Conservation (phyloP, 2,888 invertebrate species). For the Scaptomyza polygonia region DNA sequence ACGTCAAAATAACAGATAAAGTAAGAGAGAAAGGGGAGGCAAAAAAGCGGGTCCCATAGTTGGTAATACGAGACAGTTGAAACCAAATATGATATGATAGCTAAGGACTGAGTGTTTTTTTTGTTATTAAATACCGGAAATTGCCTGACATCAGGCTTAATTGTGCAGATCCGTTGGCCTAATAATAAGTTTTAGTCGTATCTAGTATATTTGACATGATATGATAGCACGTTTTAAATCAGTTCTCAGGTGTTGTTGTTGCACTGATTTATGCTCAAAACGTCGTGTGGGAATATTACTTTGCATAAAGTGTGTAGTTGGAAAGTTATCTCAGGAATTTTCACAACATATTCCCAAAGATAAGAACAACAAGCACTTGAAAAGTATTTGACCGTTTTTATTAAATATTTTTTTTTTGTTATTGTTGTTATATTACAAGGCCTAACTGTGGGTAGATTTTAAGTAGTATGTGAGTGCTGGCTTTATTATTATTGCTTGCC, state of each 20-base stretch:
- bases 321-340: constrained; percentile 64
- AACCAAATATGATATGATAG: constrained; percentile 31
- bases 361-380: constrained; percentile 11
- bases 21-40: not conserved
- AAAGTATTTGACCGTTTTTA: constrained; percentile 56
- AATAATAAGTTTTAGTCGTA: constrained; percentile 27
- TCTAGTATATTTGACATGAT: too few relatives aligned
- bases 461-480: constrained; percentile 19
- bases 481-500: constrained; percentile 66
- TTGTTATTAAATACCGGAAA: constrained; percentile 42
- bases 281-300: constrained; percentile 50
- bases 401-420: too few relatives aligned
- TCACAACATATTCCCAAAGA: constrained; percentile 49
- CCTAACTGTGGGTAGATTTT: constrained; percentile 17
- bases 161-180: constrained; percentile 71
- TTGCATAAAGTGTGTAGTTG: constrained; percentile 36
- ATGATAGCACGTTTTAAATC: constrained; percentile 26
- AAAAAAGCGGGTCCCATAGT: constrained; percentile 25
- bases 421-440: constrained; percentile 7
- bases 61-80: constrained; percentile 37
- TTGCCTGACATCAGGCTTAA: constrained; percentile 48
- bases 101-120: constrained; percentile 5
- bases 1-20: not conserved
- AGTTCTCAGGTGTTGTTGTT: constrained; percentile 27
- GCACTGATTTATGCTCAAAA: constrained; percentile 33